Evolutionary conservation across 23 tunicate species (phyloP), one percentile per base, ranked within the genome.

Genomic region (Halocynthia aurantium): DNA sequence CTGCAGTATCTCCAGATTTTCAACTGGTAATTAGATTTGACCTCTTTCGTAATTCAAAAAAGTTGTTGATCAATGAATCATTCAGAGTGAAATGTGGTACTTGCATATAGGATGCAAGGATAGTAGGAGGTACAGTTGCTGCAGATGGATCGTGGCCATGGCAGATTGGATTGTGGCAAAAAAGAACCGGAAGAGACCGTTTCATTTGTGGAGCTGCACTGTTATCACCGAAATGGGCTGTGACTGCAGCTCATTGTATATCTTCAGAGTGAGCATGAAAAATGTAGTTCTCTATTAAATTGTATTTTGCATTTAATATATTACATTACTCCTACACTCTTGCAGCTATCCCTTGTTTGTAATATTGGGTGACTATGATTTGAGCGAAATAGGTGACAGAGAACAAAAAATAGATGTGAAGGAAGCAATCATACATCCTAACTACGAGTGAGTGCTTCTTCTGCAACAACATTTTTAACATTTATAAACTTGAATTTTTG

Each of bases 161-260:
- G 78, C 78, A 74, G 4, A 31, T 31, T 31, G 44, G 44, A 31
- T 4, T 31, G 4, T 31, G 44, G 44, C 44, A 31, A 31, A 31
- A 31, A 0, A 31, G 44, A 31, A 31, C 44, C 4, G 63, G 69
- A 49, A 22, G 62, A 13, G 22, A 2, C 6, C 15, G 22, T 8
- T 11, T 10, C 0, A 53, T 53, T 52, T 74, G 78, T 54, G 78
- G 78, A 52, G 62, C 5, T 51, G 78, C 55, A 10, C 22, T 74
- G 78, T 54, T 74, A 8, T 53, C 62, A 10, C 31, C 18, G 22
- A 19, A n/a, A 74, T 74, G 78, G 78, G 78, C 56, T 20, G 15
- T 74, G 22, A 74, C 78, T 13, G 78, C 78, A 8, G 78, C 78
- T 54, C 78, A 74, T 74, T 74, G 78, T 54, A 74, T 74, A 8